Base-by-base conservation (phyloP, 2,888 invertebrate species). In the Syrista parreyssii region DNA sequence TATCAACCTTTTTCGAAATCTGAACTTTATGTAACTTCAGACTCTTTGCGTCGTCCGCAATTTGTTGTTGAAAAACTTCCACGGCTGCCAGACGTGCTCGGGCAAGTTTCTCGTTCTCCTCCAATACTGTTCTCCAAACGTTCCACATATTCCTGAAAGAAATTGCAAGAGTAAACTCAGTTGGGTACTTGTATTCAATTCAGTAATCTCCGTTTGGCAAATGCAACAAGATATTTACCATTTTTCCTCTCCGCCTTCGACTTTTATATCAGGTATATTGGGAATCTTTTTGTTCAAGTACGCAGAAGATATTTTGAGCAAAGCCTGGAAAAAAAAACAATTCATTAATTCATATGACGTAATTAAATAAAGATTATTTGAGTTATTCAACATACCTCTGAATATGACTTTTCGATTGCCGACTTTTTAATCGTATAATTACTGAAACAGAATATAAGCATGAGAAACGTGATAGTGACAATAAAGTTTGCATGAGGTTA, bases 101-200 rank as follows among this genome's bases (percentile, higher is more conserved):
- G 23, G 98, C 98, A 85, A 98, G 92, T 91, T 97, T 97, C 90
- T 98, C 98, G 89, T 98, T 98, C 92, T 98, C 98, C 90, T 98
- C 98, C 86, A 99, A 92, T 3, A 98, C 97, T 0, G 97, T 97
- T 83, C 98, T 94, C 98, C 98, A 99, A n/a, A 98, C 98, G 89
- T 97, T 97, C 96, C 97, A 97, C 95, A 98, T 97, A 90, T 98
- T 98, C 97, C 98, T 98, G 87, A 12, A 75, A 83, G 80, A 78
- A 84, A 79, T 68, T 73, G 33, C 73, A 68, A 30, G 40, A 76
- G 77, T 12, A 31, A 76, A 73, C 15, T 68, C 12, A 69, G 31
- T n/a, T 79, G 15, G 12, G 30, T 32, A 31, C 68, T 40, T 3
- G n/a, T 33, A n/a, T 68, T 55, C 23, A 55, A 74, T 30, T 75